Percentiles rank a stretch among this genome's conserved stretches.
phyloP scores from a whole-genome alignment of 2,888 invertebrate genomes.

The Meteorus colon region DNA sequence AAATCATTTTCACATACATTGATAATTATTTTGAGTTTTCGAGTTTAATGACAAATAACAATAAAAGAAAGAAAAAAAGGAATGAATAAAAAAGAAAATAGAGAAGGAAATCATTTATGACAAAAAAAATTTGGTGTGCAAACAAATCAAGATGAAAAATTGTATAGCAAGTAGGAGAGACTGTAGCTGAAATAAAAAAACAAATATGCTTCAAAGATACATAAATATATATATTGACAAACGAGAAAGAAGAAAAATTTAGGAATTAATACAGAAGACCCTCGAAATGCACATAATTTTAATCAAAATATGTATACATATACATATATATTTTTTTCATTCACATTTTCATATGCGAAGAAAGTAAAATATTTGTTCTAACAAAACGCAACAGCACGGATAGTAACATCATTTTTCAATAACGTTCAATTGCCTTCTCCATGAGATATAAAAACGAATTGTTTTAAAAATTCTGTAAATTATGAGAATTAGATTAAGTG shows the following conservation, averaged over 20 bases:
- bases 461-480: background rate
- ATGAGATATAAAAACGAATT: background rate
- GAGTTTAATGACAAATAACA: constrained; percentile 52
- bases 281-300: constrained; percentile 19
- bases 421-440: background rate
- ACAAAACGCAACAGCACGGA: constrained; percentile 17
- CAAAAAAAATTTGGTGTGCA: constrained; percentile 60
- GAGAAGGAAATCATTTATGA: constrained; percentile 2
- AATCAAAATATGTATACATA: constrained; percentile 18
- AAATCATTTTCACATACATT: constrained; percentile 40
- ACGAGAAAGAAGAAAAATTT: constrained; percentile 45
- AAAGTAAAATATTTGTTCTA: background rate
- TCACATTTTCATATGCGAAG: constrained; percentile 11
- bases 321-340: constrained; percentile 32
- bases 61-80: constrained; percentile 13
- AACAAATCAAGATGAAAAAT: constrained; percentile 59
- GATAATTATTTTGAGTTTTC: constrained; percentile 47
- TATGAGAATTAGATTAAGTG: background rate
- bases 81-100: constrained; percentile 11
- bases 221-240: constrained; percentile 25
- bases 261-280: constrained; percentile 51
- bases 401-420: background rate
- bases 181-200: constrained; percentile 67
- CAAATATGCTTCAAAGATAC: constrained; percentile 60
- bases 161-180: constrained; percentile 67